Evolutionary conservation across 2,888 invertebrate species (phyloP), one percentile per base, ranked within the genome.

Genomic region (Melanostoma scalare): DNA sequence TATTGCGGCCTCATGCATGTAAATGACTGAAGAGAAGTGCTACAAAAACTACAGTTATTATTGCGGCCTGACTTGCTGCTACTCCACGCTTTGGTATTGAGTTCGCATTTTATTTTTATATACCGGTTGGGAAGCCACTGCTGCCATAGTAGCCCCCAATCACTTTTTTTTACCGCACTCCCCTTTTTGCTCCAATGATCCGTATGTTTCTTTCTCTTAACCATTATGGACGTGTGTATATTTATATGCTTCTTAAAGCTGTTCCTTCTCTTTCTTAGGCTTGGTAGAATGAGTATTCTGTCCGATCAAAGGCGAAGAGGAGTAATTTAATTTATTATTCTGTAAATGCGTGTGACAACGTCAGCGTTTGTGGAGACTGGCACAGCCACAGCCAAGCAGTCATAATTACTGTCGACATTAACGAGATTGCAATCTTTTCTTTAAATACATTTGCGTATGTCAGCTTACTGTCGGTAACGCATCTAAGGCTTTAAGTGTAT

Each of bases 1-100:
- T 72, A 78, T 74, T 72, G 60, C 30, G 53, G 46, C 10, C 73
- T 20, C 46, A 53, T 67, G 71, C 73, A 74, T 75, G 67, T 67
- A 48, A 20, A 33, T 61, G 61, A 52, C 33, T 46, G 52, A 46
- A 20, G 44, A 42, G 52, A 81, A 85, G 74, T 80, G 74, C 77
- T 85, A 85, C 85, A 67, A 85, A 86, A 86, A 82, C 77, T 85
- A 86, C 86, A 86, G 86, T 86, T 86, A 86, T 72, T 77, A 82
- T 84, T 75, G 58, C 71, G 72, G 58, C 68, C 53, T 42, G 71
- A 58, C 75, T 75, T 73, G 74, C 72, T 60, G 31, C 65, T 71
- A 20, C 56, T 10, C 50, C 60, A 61, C 69, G 50, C 72, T 20
- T 74, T 58, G 46, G 68, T 73, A 61, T 61, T 55, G 81, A 38